Conservation (phyloP, 2,888 invertebrate genomes). For the Lottia scabra region DNA sequence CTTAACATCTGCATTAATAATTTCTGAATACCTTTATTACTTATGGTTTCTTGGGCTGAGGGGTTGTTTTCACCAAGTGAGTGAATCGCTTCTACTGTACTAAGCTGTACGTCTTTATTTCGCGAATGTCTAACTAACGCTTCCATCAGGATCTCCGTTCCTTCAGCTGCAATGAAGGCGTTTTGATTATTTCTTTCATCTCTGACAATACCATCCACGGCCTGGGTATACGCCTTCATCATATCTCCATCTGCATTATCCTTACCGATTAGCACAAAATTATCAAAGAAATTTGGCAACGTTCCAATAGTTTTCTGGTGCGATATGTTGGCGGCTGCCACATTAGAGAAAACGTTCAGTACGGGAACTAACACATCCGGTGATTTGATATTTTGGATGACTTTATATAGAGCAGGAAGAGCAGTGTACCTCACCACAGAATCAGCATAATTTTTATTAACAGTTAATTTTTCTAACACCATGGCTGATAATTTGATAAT, state of each 20-base stretch:
- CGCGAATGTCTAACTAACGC: conserved; percentile 37
- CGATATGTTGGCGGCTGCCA: conserved; percentile 47
- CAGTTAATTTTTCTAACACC: conserved; percentile 54
- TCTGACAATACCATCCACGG: conserved; percentile 51
- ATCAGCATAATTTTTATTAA: conserved; percentile 52
- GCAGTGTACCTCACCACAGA: conserved; percentile 54
- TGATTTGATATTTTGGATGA: conserved; percentile 52
- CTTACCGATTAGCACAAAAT: conserved; percentile 44
- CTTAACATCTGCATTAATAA: conserved; percentile 63
- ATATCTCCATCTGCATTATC: conserved; percentile 44
- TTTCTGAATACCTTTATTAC: conserved; percentile 54
- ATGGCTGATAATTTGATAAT: conserved; percentile 57
- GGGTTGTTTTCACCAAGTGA: conserved; percentile 59
- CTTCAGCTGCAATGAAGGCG: conserved; percentile 56
- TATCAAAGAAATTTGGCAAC: conserved; percentile 30
- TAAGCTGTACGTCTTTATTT: conserved; percentile 60
- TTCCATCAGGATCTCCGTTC: conserved; percentile 56
- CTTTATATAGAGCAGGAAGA: conserved; percentile 47
- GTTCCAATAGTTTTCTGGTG: conserved; percentile 52
- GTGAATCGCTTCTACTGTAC: conserved; percentile 64
- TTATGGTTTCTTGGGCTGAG: conserved; percentile 56
- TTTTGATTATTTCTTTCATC: conserved; percentile 57
- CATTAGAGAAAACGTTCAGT: conserved; percentile 56
- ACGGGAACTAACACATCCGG: conserved; percentile 57
- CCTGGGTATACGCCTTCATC: conserved; percentile 54